Percentiles rank a stretch among this genome's conserved stretches.
Conservation (phyloP, 2,113 vertebrate genomes). For the Chrysemys picta region DNA sequence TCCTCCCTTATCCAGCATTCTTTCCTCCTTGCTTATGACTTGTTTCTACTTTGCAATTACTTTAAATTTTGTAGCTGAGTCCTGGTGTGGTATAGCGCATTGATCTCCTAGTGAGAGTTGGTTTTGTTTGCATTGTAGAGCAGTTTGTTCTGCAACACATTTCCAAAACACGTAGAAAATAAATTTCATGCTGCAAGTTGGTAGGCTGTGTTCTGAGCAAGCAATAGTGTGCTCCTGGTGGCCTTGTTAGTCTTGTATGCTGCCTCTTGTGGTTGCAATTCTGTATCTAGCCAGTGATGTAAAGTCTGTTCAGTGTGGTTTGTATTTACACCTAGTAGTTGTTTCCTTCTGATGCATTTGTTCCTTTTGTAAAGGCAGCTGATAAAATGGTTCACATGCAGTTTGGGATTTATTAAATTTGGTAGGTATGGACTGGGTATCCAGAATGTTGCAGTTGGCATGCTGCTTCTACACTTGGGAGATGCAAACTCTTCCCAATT, state of each 20-base stretch:
- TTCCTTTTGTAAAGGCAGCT: not conserved
- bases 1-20: not conserved
- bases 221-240: not conserved
- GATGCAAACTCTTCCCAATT: not conserved
- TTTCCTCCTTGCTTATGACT: not conserved
- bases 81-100: fast-evolving
- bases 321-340: not conserved
- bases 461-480: too few relatives aligned
- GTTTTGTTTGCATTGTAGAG: not conserved
- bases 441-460: not conserved
- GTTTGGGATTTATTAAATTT: not conserved
- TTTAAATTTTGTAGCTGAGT: not conserved
- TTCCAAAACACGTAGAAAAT: not conserved
- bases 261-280: not conserved
- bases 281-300: not conserved
- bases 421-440: not conserved
- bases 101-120: not conserved
- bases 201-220: not conserved
- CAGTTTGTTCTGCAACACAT: fast-evolving
- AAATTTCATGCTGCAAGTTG: not conserved
- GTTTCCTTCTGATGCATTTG: not conserved
- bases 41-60: not conserved
- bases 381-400: not conserved
- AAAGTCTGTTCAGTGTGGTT: not conserved
- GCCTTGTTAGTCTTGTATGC: not conserved